A percentile compares a stretch with the other conserved stretches of the same genome.
These are phyloP conservation scores for Tichodroma muraria DNA, from an alignment of 2,113 vertebrate species.

Conservation along the genomic window DNA sequence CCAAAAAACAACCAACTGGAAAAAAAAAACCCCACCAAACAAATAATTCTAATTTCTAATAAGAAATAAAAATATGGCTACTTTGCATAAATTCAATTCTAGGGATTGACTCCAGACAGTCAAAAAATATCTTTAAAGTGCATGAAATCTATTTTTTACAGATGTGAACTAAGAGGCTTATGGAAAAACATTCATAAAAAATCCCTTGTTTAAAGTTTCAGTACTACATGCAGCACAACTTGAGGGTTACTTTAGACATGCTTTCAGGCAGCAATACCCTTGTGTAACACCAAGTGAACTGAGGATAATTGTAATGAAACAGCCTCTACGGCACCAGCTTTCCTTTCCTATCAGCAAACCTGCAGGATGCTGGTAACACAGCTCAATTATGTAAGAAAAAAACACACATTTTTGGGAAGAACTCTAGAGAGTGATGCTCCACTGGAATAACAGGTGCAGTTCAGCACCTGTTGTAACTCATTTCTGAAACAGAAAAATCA, in stretches of 20 bases:
- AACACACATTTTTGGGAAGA: background rate
- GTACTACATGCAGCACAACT: background rate
- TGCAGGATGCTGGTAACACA: background rate
- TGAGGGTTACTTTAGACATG: background rate
- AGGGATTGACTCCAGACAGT: background rate
- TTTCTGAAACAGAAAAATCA: background rate
- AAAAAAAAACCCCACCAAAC: background rate
- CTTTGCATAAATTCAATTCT: background rate
- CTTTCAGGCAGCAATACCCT: conserved; percentile 10
- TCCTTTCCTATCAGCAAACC: background rate
- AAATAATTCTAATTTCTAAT: background rate
- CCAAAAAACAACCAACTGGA: background rate
- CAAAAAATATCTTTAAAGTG: background rate
- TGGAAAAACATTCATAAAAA: background rate
- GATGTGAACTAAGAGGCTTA: background rate
- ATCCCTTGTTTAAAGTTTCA: conserved; percentile 27
- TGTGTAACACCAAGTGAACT: conserved; percentile 7
- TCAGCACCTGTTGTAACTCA: background rate
- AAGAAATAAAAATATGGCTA: background rate
- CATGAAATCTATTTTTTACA: background rate
- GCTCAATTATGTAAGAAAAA: background rate
- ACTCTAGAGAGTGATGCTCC: background rate
- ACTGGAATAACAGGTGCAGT: background rate
- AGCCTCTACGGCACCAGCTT: background rate
- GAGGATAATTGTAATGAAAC: background rate